phyloP scores from a whole-genome alignment of 2,113 vertebrate genomes.

The Geothlypis trichas region DNA sequence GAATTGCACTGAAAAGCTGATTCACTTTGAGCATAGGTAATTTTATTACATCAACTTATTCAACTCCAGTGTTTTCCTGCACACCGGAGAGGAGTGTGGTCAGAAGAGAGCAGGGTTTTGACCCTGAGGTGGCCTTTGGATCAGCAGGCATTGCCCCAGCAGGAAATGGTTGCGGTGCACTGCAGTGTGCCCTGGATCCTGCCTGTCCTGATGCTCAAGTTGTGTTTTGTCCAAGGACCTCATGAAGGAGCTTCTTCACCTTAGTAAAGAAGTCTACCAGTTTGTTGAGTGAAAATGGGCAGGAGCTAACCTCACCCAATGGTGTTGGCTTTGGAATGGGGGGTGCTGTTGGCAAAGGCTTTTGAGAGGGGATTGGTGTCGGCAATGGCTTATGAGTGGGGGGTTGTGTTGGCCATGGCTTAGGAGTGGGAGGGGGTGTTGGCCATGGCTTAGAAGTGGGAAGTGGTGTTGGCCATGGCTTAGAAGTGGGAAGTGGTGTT shows the following conservation, averaged over 20 bases:
- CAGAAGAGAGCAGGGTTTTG: not conserved
- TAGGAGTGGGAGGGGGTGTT: not conserved
- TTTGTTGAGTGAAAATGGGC: not conserved
- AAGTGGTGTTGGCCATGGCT: not conserved
- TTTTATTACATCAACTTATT: not conserved
- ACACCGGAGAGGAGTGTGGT: not conserved
- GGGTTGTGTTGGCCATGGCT: rapidly evolving
- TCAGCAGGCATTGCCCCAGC: not conserved
- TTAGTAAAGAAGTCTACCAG: not conserved
- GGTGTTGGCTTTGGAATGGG: not conserved
- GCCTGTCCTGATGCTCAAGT: not conserved
- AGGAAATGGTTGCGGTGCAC: rapidly evolving
- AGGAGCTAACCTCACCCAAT: rapidly evolving
- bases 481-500: rapidly evolving
- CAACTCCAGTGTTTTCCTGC: not conserved
- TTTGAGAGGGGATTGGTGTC: not conserved
- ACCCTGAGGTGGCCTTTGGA: not conserved
- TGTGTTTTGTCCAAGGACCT: not conserved
- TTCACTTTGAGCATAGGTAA: not conserved
- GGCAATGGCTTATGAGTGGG: not conserved
- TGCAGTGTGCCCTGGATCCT: rapidly evolving
- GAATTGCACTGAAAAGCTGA: not conserved
- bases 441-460: not conserved
- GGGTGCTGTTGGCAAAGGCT: not conserved
- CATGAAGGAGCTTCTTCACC: not conserved